Evolutionary conservation across 1,140 invertebrate species (phyloP).

Genomic region (Araneus ventricosus): DNA sequence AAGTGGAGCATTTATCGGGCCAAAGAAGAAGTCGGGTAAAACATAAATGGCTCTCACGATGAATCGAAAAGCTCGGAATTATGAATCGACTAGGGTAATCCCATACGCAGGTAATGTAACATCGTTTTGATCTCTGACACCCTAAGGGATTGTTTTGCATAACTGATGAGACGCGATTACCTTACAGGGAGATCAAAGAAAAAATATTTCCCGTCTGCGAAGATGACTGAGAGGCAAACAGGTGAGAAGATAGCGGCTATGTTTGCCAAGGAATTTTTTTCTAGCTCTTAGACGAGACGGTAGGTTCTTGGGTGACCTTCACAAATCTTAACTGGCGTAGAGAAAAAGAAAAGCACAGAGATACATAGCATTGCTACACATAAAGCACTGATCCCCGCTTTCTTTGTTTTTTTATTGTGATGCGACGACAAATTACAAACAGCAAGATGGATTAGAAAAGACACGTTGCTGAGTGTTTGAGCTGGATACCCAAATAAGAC

Average conservation of each 20-base stretch:
- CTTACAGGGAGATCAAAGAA: conserved; percentile 34
- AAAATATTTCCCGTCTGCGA: conserved; percentile 23
- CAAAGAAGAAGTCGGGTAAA: background rate
- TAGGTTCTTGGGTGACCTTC: conserved; percentile 59
- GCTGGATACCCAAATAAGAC: background rate
- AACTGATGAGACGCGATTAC: conserved; percentile 25
- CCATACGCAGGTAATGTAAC: background rate
- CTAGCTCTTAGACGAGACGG: conserved; percentile 53
- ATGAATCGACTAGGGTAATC: background rate
- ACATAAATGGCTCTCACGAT: background rate
- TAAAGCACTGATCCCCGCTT: background rate
- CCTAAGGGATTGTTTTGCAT: conserved; percentile 16
- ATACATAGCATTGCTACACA: conserved; percentile 21
- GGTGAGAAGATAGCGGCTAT: conserved; percentile 45
- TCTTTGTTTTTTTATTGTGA: background rate
- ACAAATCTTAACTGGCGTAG: conserved; percentile 40
- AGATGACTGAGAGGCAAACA: conserved; percentile 35
- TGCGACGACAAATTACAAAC: conserved; percentile 39
- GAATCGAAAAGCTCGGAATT: background rate
- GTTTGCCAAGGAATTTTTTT: conserved; percentile 66
- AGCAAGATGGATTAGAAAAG: conserved; percentile 11
- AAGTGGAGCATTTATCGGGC: no score
- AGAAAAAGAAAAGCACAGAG: background rate
- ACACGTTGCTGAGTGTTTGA: background rate
- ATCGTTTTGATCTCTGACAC: conserved; percentile 15